Evolutionary conservation across 1,140 invertebrate genomes (phyloP).

Genomic region (Diachasma alloeum): DNA sequence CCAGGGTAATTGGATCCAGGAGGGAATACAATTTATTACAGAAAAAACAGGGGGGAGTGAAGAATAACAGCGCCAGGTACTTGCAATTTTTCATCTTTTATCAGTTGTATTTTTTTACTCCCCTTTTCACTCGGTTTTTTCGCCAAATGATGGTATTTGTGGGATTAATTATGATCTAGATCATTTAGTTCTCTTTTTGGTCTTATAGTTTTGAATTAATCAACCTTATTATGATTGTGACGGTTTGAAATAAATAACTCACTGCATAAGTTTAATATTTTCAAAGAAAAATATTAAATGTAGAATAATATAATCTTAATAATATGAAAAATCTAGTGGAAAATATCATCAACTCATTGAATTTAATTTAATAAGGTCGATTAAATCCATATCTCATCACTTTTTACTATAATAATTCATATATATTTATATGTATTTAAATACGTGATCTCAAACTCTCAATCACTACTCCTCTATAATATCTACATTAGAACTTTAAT

Average conservation of each 20-base stretch:
- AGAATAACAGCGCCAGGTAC: not conserved
- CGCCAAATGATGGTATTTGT: not conserved
- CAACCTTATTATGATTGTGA: not conserved
- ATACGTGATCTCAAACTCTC: not conserved
- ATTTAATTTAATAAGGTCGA: not conserved
- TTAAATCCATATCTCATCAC: not conserved
- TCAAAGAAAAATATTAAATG: not conserved
- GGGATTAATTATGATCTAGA: conserved; percentile 6
- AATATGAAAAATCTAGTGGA: too few relatives aligned
- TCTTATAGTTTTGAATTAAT: not conserved
- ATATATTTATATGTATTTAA: conserved; percentile 4
- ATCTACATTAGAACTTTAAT: not conserved
- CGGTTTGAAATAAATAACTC: too few relatives aligned
- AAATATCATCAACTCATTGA: too few relatives aligned
- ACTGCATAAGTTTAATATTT: too few relatives aligned
- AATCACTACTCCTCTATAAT: not conserved
- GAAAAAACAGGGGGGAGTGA: not conserved
- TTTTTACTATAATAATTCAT: not conserved
- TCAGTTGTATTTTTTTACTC: not conserved
- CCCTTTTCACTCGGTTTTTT: not conserved
- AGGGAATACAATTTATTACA: not conserved
- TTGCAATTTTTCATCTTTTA: not conserved
- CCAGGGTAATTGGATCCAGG: not conserved
- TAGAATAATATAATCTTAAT: too few relatives aligned
- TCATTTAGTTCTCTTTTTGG: not conserved